phyloP scores from a whole-genome alignment of 2,113 vertebrate species.

The Formicarius rufipectus region DNA sequence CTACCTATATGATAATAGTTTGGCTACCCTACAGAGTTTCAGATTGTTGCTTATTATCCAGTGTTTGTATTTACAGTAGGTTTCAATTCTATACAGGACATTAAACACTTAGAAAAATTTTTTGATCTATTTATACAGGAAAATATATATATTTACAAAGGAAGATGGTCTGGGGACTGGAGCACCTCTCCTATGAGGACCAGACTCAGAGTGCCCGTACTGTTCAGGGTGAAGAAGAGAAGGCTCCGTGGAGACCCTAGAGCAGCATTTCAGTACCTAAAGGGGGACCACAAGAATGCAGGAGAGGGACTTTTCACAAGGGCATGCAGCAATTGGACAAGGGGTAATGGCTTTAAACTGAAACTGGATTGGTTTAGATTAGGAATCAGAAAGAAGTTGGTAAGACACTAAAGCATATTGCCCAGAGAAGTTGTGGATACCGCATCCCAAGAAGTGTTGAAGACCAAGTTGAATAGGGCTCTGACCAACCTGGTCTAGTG shows the following conservation, averaged over 20 bases:
- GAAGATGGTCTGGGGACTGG: neutral
- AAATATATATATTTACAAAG: neutral
- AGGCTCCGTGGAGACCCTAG: accelerated
- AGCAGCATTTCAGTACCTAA: neutral
- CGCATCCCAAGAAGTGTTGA: neutral
- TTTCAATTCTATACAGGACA: neutral
- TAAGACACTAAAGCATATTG: neutral
- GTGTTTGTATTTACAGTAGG: neutral
- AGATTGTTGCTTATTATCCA: neutral
- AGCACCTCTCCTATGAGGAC: neutral
- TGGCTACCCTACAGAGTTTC: neutral
- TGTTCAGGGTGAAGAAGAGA: neutral
- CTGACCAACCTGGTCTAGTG: neutral
- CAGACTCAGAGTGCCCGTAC: neutral
- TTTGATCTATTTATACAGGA: too few relatives aligned
- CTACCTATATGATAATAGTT: neutral
- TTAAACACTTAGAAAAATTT: neutral
- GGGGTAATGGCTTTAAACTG: neutral
- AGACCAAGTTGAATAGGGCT: neutral
- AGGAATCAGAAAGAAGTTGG: neutral
- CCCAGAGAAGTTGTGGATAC: accelerated
- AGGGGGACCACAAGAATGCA: neutral
- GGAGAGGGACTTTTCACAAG: neutral
- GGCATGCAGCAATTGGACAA: accelerated
- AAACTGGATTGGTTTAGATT: neutral